Base-by-base conservation (phyloP, 2,113 vertebrate genomes). In the Herpailurus yagouaroundi region DNA sequence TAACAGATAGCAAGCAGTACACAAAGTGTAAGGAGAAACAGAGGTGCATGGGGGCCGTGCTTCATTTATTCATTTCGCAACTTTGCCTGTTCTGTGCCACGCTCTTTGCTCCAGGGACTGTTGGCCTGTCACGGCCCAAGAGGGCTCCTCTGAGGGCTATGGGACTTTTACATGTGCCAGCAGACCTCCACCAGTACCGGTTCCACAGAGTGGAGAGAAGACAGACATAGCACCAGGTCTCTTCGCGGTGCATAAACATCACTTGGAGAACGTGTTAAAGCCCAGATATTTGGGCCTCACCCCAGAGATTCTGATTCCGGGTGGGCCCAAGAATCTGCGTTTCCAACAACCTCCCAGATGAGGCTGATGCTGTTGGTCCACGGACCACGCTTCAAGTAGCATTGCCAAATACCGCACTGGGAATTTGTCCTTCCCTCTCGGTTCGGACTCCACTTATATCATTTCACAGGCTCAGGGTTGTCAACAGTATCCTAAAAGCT, bases 11-110 rank as follows among this genome's bases (percentile, higher is more conserved):
- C 19, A 76, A 12, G 79, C 93, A 64, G 13, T 29, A 12, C 0
- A 14, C 1, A 48, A 14, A 18, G 4, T 23, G 2, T 8, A 41
- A 80, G 31, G 82, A 85, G 68, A 91, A 45, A 48, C 52, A 83
- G 52, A 31, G 27, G 41, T 8, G 16, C 9, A 0, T 2, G 31
- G 33, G 23, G 12, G 1, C 13, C 31, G 1, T 2, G 10, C 48
- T 52, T 41, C 19, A 16, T 38, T 14, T 57, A 64, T 80, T 80
- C 69, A 68, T 50, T 52, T 23, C 13, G 16, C 38, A 64, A 57
- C 5, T 25, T 1, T 0, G 9, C 41, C 52, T n/a, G 41, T 45
- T 45, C 89, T 14, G 19, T 29, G 63, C 16, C 55, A 14, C 13
- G 0, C 16, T 31, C 50, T 8, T 1, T 31, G 48, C 60, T 95